Evolutionary conservation across 2,113 vertebrate species (phyloP), one percentile per base, ranked within the genome.

Genomic region (Sarotherodon lohbergeri): DNA sequence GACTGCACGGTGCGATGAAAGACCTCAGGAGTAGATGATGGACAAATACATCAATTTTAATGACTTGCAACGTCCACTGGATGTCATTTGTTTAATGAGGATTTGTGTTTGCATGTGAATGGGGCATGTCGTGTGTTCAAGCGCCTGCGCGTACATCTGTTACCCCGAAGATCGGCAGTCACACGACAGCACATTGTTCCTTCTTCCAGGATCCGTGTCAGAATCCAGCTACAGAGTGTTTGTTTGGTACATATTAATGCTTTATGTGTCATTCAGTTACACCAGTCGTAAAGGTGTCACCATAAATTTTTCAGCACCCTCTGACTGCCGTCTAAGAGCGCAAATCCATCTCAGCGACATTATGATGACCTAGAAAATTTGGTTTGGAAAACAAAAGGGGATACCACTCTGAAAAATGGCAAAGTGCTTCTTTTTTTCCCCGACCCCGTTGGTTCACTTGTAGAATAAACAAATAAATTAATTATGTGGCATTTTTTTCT

Each of bases 401-500:
- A 92, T 89, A 81, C 68, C 19, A 83, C 80, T 43, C 52, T 89
- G 79, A 92, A 83, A 91, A 92, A 93, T 90, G 59, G 87, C 83
- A 85, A 81, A 84, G 86, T 86, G 55, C 73, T 12, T 14, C 4
- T 39, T 68, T 54, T 71, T 89, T 63, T 66, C 16, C 5, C 7
- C 4, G 1, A 4, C 14, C 9, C 9, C 34, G 4, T 22, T 2
- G 27, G 27, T 90, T 91, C 83, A 83, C 61, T 86, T 82, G 66
- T 78, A 87, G 84, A 93, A 94, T 92, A 94, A 94, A 91, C 91
- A 94, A 90, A 93, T 92, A 80, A 89, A 95, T 94, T 94, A 92
- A 92, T 95, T 94, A 93, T 88, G 82, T 86, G 56, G 52, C 9
- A 17, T 80, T 92, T 90, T 85, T 86, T 88, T 80, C 27, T 81